Percentiles rank a stretch among this genome's conserved stretches.
phyloP scores from a whole-genome alignment of 2,797 vertebrate genomes.

The Acipenser oxyrinchus region DNA sequence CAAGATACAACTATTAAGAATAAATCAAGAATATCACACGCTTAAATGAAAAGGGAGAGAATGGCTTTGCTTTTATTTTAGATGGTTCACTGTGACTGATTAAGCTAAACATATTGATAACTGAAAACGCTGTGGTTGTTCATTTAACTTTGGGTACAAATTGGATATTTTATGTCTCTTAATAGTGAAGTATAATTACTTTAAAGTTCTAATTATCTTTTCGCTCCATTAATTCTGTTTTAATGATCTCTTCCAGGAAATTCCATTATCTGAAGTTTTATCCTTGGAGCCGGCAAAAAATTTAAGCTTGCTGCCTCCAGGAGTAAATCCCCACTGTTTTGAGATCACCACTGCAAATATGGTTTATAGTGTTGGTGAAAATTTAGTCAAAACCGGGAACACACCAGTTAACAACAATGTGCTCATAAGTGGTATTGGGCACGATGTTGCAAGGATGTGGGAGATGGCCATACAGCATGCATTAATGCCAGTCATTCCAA shows the following conservation, averaged over 20 bases:
- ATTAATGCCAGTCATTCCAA: slow-evolving; percentile 89
- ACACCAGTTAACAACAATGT: slow-evolving; percentile 52
- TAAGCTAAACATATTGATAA: too few species aligned
- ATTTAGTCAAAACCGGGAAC: slow-evolving; percentile 51
- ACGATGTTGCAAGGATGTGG: slow-evolving; percentile 86
- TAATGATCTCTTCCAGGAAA: slow-evolving; percentile 66
- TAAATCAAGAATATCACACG: too few species aligned
- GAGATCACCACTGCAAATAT: slow-evolving; percentile 83
- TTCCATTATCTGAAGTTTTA: slow-evolving; percentile 90
- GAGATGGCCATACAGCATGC: slow-evolving; percentile 92
- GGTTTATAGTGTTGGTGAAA: slow-evolving; percentile 88
- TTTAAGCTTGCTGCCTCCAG: slow-evolving; percentile 68
- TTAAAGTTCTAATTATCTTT: too few species aligned
- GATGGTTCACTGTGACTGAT: too few species aligned
- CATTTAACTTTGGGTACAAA: too few species aligned
- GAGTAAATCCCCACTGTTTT: slow-evolving; percentile 84
- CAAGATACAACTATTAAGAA: too few species aligned
- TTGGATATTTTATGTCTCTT: too few species aligned
- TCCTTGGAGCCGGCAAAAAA: slow-evolving; percentile 80
- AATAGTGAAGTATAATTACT: too few species aligned
- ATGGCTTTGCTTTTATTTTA: too few species aligned
- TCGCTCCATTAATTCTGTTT: too few species aligned
- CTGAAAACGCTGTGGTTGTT: too few species aligned
- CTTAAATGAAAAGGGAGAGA: too few species aligned
- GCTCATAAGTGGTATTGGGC: slow-evolving; percentile 73